Conservation (phyloP, 2,888 invertebrate genomes). For the Blera fallax region DNA sequence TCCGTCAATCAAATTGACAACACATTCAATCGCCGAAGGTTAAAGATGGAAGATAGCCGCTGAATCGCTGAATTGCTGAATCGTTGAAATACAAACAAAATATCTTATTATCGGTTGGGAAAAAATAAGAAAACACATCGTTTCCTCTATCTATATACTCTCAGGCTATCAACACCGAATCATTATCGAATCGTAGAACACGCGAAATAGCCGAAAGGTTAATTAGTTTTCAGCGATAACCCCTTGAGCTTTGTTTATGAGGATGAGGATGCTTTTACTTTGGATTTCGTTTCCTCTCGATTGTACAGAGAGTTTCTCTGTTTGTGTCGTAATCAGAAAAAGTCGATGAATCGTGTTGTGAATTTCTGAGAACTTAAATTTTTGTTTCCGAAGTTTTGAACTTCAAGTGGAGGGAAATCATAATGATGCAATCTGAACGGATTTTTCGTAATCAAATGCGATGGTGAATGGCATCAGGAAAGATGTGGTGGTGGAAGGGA, state of each 20-base stretch:
- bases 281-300: not conserved
- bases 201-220: conserved; percentile 56
- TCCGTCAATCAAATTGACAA: conserved; percentile 22
- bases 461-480: not conserved
- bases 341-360: conserved; percentile 12
- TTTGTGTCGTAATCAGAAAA: conserved; percentile 13
- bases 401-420: conserved; percentile 2
- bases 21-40: conserved; percentile 25
- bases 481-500: not conserved
- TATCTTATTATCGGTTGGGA: not conserved
- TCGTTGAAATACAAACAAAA: not conserved
- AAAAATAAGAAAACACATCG: not conserved
- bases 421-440: conserved; percentile 14
- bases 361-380: not conserved
- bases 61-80: not conserved
- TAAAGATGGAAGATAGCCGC: conserved; percentile 16
- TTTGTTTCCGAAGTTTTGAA: not conserved
- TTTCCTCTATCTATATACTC: not conserved
- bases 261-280: conserved; percentile 15
- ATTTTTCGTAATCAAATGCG: not conserved
- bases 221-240: conserved; percentile 60
- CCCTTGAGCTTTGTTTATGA: conserved; percentile 57
- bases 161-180: conserved; percentile 27
- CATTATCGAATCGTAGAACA: conserved; percentile 39
- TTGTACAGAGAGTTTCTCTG: not conserved